These are phyloP conservation scores for Andrena fulva DNA, from an alignment of 2,888 invertebrate genomes.

Conservation along the genomic window DNA sequence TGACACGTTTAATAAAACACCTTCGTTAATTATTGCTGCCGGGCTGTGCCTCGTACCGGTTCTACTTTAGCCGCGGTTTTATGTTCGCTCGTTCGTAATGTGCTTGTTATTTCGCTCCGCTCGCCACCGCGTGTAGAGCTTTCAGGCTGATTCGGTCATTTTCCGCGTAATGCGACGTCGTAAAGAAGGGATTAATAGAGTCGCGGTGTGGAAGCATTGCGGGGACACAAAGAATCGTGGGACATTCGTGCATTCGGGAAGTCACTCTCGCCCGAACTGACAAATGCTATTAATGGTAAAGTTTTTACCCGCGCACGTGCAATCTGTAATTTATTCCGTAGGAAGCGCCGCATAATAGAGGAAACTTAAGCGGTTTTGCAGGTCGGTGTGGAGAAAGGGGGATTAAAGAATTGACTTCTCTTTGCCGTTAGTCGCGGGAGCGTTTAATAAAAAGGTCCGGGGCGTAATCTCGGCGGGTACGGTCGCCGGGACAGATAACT, in stretches of 20 bases:
- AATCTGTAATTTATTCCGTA: neutral
- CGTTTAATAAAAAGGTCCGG: conserved; percentile 42
- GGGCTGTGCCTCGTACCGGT: conserved; percentile 18
- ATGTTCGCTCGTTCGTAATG: conserved; percentile 12
- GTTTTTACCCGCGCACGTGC: too few relatives aligned
- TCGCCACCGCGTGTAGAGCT: conserved; percentile 11
- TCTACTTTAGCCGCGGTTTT: conserved; percentile 37
- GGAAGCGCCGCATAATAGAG: too few relatives aligned
- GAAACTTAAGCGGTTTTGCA: neutral
- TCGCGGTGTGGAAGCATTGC: neutral
- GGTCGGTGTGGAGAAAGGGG: neutral
- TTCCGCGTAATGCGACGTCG: conserved; percentile 30
- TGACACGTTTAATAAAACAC: conserved; percentile 57
- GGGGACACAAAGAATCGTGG: neutral
- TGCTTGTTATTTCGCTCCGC: conserved; percentile 37
- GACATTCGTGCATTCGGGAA: neutral
- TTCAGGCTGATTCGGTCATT: conserved; percentile 53
- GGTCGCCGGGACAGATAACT: conserved; percentile 51
- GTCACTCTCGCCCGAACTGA: neutral
- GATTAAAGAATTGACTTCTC: neutral
- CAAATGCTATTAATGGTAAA: too few relatives aligned
- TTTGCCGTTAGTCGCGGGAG: neutral
- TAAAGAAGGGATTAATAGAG: conserved; percentile 44
- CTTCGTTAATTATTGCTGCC: conserved; percentile 56
- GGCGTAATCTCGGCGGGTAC: conserved; percentile 22